A percentile compares a stretch with the other conserved stretches of the same genome.
Conservation (phyloP, 2,888 invertebrate species). For the Heliconius aoede region DNA sequence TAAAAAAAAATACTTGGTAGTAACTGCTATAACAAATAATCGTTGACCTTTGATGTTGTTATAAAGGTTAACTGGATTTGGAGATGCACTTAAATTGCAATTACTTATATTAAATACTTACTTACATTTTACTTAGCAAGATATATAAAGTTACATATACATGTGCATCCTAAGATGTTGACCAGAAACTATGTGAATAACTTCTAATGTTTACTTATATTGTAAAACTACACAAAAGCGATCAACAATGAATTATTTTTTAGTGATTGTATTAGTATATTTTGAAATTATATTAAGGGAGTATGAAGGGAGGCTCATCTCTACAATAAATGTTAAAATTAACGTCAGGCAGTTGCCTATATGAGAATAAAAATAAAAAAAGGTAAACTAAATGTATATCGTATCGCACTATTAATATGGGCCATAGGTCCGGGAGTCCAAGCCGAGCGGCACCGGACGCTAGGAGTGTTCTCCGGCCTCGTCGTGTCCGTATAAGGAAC, state of each 20-base stretch:
- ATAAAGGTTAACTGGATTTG: slow-evolving; percentile 59
- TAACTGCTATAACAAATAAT: slow-evolving; percentile 53
- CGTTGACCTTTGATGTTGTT: slow-evolving; percentile 54
- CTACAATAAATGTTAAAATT: neutral
- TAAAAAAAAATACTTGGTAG: slow-evolving; percentile 27
- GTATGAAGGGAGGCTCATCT: too few species aligned
- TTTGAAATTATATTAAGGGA: too few species aligned
- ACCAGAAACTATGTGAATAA: neutral
- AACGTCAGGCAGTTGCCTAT: neutral
- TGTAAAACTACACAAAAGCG: neutral
- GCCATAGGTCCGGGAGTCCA: slow-evolving; percentile 33
- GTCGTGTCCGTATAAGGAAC: slow-evolving; percentile 73
- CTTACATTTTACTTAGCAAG: neutral
- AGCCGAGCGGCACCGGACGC: slow-evolving; percentile 40
- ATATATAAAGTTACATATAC: neutral
- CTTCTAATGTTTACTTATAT: neutral
- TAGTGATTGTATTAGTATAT: too few species aligned
- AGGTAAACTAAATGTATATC: neutral
- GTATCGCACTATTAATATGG: slow-evolving; percentile 17
- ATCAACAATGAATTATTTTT: neutral
- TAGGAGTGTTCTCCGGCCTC: slow-evolving; percentile 62
- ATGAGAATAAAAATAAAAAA: slow-evolving; percentile 5
- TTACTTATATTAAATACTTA: neutral
- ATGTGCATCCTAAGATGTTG: neutral
- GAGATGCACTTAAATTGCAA: slow-evolving; percentile 25